Evolutionary conservation across 2,888 invertebrate species (phyloP), one percentile per base, ranked within the genome.

Genomic region (Mystacides longicornis): DNA sequence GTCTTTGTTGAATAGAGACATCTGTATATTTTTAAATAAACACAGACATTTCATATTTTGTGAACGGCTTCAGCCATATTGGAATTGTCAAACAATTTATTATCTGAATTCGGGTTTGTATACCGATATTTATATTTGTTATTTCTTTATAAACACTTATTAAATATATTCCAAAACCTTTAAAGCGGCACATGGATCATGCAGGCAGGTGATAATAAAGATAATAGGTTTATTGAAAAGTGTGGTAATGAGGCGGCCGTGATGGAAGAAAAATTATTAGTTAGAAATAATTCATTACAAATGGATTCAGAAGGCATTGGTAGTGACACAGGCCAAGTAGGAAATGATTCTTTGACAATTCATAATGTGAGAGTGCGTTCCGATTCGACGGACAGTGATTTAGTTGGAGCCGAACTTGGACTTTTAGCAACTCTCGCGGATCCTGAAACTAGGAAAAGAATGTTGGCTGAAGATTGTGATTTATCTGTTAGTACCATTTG

Each of bases 31-130:
- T 27, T 27, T 11, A 11, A 5, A 27, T 27, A 27, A 27, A 27
- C 11, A 27, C n/a, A n/a, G n/a, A n/a, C n/a, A n/a, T n/a, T n/a
- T n/a, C n/a, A n/a, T n/a, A n/a, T n/a, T 37, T 37, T 37, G 37
- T 37, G 37, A 14, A 37, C 37, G 37, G 37, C 14, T 37, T 37
- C 37, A 37, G 77, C 77, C 77, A 77, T 77, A 77, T 77, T 77
- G 76, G 76, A 75, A 76, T 76, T 77, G 76, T 76, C 77, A 77
- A 77, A 75, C 74, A 72, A 67, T 71, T 7, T 37, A n/a, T n/a
- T 37, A 14, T 3, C 37, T 7, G 14, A n/a, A 37, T 14, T 37
- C 14, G 37, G 7, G 37, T 37, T 37, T 37, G 16, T 37, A 37
- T 37, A n/a, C 37, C 16, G 27, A 11, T 27, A 14, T 37, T n/a